Percentiles rank a stretch among this genome's conserved stretches.
Evolutionary conservation across 1,140 invertebrate species (phyloP).

Genomic region (silkworm (Bombyx mori)): DNA sequence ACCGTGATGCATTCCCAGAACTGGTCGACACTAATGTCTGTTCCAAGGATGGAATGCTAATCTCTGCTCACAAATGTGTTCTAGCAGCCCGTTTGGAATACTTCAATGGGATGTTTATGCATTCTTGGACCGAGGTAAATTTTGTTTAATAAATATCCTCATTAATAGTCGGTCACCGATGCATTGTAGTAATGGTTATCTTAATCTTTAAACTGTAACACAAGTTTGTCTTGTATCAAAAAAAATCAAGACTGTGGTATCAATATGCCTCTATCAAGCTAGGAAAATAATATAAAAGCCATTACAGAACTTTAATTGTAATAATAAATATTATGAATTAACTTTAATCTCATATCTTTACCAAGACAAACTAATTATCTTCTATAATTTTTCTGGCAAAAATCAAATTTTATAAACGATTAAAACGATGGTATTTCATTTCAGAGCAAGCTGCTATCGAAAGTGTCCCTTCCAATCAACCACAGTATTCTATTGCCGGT

Average conservation of each 20-base stretch:
- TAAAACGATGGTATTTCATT: slow-evolving; percentile 24
- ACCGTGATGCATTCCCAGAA: slow-evolving; percentile 59
- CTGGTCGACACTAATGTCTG: slow-evolving; percentile 75
- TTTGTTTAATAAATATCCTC: neutral
- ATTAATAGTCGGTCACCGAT: too few relatives aligned
- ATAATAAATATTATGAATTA: too few relatives aligned
- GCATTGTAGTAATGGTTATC: too few relatives aligned
- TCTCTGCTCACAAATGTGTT: slow-evolving; percentile 82
- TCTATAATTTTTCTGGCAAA: too few relatives aligned
- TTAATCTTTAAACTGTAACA: neutral
- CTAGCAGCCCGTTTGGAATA: slow-evolving; percentile 81
- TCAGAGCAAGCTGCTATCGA: slow-evolving; percentile 59
- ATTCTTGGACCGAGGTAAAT: slow-evolving; percentile 78
- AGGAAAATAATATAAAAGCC: too few relatives aligned
- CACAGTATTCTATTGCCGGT: slow-evolving; percentile 72
- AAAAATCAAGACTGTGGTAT: too few relatives aligned
- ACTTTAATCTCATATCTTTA: too few relatives aligned
- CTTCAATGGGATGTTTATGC: slow-evolving; percentile 81
- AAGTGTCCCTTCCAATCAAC: slow-evolving; percentile 65
- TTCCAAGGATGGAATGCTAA: slow-evolving; percentile 72
- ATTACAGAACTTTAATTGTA: too few relatives aligned
- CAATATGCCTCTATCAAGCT: too few relatives aligned
- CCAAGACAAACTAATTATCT: too few relatives aligned
- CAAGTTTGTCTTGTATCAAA: too few relatives aligned
- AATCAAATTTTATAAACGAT: neutral